Percentiles rank a stretch among this genome's conserved stretches.
These are phyloP conservation scores for Gobiocypris rarus DNA, from an alignment of 2,113 vertebrate genomes.

Conservation along the genomic window DNA sequence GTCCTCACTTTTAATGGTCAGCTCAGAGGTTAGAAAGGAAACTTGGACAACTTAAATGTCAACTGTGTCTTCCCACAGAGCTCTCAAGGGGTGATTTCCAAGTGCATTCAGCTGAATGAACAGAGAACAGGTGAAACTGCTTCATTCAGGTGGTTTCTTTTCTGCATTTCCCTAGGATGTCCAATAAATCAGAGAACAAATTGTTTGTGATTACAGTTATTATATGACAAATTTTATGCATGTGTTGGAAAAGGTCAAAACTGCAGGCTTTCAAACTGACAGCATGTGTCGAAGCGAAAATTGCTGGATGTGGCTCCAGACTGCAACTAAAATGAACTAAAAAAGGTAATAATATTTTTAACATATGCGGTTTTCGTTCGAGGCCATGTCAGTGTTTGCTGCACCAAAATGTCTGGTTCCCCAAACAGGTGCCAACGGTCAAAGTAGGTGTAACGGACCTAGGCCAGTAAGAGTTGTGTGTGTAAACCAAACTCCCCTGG, in stretches of 20 bases:
- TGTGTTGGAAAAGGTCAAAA: not conserved
- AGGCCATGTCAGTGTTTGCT: not conserved
- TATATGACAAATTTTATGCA: not conserved
- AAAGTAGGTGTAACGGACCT: not conserved
- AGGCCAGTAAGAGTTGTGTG: not conserved
- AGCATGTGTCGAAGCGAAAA: not conserved
- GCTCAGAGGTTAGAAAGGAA: not conserved
- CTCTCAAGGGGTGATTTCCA: not conserved
- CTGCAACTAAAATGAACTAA: too few relatives aligned
- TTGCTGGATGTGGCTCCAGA: not conserved
- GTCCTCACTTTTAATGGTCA: not conserved
- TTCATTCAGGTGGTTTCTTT: not conserved
- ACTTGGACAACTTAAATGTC: constrained; percentile 9
- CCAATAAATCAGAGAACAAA: not conserved
- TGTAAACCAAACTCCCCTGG: too few relatives aligned
- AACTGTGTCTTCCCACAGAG: not conserved
- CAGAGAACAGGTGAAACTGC: not conserved
- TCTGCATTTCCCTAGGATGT: not conserved
- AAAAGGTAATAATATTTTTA: not conserved
- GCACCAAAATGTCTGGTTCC: not conserved
- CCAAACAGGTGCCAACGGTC: not conserved
- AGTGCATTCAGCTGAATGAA: not conserved
- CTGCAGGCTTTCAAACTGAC: not conserved
- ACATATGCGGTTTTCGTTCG: not conserved
- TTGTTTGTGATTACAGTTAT: constrained; percentile 6